A percentile compares a stretch with the other conserved stretches of the same genome.
Evolutionary conservation across 2,113 vertebrate genomes (phyloP).

Genomic region (Orientallactaga bullata): DNA sequence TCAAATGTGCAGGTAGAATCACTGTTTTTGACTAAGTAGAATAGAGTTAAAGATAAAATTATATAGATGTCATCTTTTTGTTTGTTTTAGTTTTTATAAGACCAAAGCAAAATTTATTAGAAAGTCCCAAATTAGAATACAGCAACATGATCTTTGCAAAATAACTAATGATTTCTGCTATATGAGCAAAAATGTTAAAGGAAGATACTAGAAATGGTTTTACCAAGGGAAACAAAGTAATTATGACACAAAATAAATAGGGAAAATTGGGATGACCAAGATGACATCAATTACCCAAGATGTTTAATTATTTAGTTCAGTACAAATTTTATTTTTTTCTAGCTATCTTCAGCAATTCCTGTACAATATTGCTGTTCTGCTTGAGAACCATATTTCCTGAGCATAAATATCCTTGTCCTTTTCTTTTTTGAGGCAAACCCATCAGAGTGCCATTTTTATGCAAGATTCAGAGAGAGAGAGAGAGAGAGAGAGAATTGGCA

Average conservation of each 20-base stretch:
- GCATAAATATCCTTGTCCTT: neutral
- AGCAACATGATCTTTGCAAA: neutral
- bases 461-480: too few species aligned
- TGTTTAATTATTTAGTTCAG: neutral
- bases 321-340: neutral
- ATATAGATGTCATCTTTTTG: neutral
- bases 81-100: conserved; percentile 41
- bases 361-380: too few species aligned
- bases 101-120: neutral
- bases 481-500: too few species aligned
- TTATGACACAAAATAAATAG: neutral
- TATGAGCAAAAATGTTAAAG: neutral
- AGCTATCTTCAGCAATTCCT: neutral
- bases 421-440: too few species aligned
- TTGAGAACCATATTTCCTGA: too few species aligned
- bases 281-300: neutral
- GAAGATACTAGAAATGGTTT: neutral
- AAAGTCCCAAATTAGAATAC: neutral
- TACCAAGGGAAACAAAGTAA: neutral
- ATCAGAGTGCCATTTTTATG: too few species aligned
- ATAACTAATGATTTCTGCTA: neutral
- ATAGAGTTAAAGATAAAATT: neutral
- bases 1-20: neutral
- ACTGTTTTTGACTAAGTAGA: neutral
- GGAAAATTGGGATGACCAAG: neutral